These are phyloP conservation scores for Cyanoderma ruficeps DNA, from an alignment of 2,113 vertebrate species.

Conservation along the genomic window DNA sequence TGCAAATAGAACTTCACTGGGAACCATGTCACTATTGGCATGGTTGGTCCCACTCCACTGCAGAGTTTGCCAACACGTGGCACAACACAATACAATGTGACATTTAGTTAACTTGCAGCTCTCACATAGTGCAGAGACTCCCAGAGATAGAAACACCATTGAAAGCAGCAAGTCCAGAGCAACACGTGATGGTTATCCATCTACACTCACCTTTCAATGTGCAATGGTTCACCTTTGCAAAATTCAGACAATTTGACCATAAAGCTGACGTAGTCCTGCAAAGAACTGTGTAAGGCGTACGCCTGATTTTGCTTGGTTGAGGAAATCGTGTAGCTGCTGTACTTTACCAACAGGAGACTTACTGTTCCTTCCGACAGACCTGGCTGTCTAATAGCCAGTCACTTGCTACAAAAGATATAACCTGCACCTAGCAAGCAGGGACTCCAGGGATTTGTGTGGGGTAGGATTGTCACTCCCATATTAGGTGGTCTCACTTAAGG, in stretches of 20 bases:
- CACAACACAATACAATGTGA: not conserved
- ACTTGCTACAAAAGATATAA: not conserved
- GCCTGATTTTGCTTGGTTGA: not conserved
- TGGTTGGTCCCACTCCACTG: not conserved
- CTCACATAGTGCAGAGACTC: not conserved
- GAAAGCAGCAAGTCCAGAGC: not conserved
- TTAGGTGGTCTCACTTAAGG: not conserved
- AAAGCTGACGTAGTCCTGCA: not conserved
- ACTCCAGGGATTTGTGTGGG: too few relatives aligned
- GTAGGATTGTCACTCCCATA: not conserved
- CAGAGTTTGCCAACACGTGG: not conserved
- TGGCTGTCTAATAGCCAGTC: not conserved
- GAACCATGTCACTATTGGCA: not conserved
- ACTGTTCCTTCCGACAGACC: not conserved
- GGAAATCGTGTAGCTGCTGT: not conserved
- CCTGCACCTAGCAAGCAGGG: not conserved
- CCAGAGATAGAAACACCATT: fast-evolving
- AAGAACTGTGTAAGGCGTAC: not conserved
- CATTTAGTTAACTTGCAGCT: not conserved
- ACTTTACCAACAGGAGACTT: not conserved
- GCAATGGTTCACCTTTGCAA: not conserved
- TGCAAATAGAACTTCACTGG: not conserved
- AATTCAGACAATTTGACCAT: not conserved
- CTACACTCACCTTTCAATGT: not conserved
- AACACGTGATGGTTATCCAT: fast-evolving